phyloP scores from a whole-genome alignment of 35 echinoderm and acorn worm genomes.

The Chiridota heheva region DNA sequence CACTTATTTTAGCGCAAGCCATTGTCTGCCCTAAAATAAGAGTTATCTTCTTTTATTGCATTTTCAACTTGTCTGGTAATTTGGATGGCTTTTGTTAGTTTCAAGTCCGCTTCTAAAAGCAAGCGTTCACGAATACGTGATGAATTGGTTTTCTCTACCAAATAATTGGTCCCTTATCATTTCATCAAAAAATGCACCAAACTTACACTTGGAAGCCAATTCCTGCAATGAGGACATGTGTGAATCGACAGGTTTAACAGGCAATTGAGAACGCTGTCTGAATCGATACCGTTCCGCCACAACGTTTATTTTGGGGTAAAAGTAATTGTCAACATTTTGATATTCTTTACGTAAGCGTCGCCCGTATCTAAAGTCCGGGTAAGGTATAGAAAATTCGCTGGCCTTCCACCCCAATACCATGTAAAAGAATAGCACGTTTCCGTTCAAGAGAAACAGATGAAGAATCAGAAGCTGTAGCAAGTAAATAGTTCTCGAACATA shows the following conservation, averaged over 20 bases:
- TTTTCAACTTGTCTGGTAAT: too few relatives aligned
- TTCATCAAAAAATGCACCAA: slow-evolving; percentile 21
- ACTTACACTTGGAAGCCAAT: slow-evolving; percentile 46
- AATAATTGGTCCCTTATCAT: slow-evolving; percentile 34
- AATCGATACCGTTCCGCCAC: slow-evolving; percentile 64
- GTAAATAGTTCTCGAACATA: slow-evolving; percentile 46
- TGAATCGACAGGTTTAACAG: slow-evolving; percentile 38
- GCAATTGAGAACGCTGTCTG: slow-evolving; percentile 43
- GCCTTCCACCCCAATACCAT: slow-evolving; percentile 62
- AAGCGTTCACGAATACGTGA: too few relatives aligned
- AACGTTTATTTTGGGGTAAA: slow-evolving; percentile 38
- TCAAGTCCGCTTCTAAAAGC: too few relatives aligned
- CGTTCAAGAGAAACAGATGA: slow-evolving; percentile 8
- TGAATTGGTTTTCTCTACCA: too few relatives aligned
- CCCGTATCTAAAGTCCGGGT: background rate
- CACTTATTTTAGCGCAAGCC: too few relatives aligned
- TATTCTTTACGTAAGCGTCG: background rate
- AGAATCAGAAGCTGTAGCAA: slow-evolving; percentile 17
- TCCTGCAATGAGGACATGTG: slow-evolving; percentile 36
- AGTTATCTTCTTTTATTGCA: background rate
- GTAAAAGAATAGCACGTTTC: slow-evolving; percentile 50
- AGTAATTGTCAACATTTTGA: slow-evolving; percentile 8
- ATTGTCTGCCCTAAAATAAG: too few relatives aligned
- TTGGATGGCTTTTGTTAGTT: too few relatives aligned
- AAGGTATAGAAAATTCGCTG: slow-evolving; percentile 57